Conservation (phyloP, 2,888 invertebrate genomes). For the Metacarcinus magister region DNA sequence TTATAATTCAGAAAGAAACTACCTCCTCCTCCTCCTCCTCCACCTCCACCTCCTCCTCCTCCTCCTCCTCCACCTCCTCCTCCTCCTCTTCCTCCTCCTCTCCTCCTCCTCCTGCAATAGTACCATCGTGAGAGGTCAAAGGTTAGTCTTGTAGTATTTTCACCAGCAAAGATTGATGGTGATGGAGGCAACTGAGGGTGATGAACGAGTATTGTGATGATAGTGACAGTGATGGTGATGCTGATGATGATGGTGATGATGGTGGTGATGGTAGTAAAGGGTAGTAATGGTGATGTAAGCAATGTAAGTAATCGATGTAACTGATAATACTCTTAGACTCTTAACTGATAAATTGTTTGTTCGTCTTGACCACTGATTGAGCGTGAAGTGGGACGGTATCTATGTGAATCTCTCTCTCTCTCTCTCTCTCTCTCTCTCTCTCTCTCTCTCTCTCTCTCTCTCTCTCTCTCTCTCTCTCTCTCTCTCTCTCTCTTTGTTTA, state of each 20-base stretch:
- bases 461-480: slow-evolving; percentile 9
- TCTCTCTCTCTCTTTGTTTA: background rate
- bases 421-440: background rate
- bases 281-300: background rate
- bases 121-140: background rate
- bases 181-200: background rate
- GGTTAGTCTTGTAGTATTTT: background rate
- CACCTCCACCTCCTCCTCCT: background rate
- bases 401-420: background rate
- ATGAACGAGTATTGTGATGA: background rate
- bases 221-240: background rate
- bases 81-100: too few relatives aligned
- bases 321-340: too few relatives aligned
- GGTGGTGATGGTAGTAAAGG: background rate
- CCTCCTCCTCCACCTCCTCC: too few relatives aligned
- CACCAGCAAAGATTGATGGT: background rate
- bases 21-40: background rate
- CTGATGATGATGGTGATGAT: slow-evolving; percentile 15
- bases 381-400: too few relatives aligned
- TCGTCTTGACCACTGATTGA: background rate
- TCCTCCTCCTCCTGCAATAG: background rate
- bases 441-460: background rate
- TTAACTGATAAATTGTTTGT: background rate
- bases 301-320: too few relatives aligned
- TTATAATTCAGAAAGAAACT: background rate